Evolutionary conservation across 2,888 invertebrate genomes (phyloP), one percentile per base, ranked within the genome.

Genomic region (Drosophila silvestris): DNA sequence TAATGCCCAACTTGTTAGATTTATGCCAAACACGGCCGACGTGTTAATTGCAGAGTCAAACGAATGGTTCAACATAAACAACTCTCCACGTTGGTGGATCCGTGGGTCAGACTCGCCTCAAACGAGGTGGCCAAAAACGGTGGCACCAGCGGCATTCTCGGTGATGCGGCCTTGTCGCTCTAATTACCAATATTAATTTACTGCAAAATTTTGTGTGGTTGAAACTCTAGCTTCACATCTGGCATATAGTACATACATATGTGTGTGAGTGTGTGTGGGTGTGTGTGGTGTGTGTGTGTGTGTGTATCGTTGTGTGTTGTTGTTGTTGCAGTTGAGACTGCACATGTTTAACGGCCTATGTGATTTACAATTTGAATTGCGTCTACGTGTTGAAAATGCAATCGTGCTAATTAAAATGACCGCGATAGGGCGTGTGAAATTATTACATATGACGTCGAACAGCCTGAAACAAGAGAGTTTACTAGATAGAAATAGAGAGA

Each of bases 341-440:
- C 74, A 75, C 54, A 80, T 74, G 74, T 62, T 75, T 78, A 83
- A 70, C 74, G 62, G 85, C 77, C 82, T 71, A 82, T 78, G 74
- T 88, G 85, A 85, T 82, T 85, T 85, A 88, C 88, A 77, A 78
- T 83, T 80, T 65, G 77, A 88, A 85, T 85, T 77, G 80, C 75
- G 73, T 73, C 57, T 72, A 86, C 85, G 85, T 86, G 85, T 82
- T 80, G 83, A 82, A 88, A 83, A 86, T 87, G 78, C 84, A 86
- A 81, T 89, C 89, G 82, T 77, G 89, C 83, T 89, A 88, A 88
- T 88, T 88, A 83, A 87, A 87, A 74, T 82, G 85, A 87, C 87
- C 89, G 89, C 89, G 86, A 77, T 73, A 71, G 81, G 78, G 83
- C 86, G 85, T 87, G 83, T 75, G 82, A 85, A 88, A 88, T 85